These are phyloP conservation scores for Argya squamiceps DNA, from an alignment of 2,797 vertebrate genomes.

Conservation along the genomic window DNA sequence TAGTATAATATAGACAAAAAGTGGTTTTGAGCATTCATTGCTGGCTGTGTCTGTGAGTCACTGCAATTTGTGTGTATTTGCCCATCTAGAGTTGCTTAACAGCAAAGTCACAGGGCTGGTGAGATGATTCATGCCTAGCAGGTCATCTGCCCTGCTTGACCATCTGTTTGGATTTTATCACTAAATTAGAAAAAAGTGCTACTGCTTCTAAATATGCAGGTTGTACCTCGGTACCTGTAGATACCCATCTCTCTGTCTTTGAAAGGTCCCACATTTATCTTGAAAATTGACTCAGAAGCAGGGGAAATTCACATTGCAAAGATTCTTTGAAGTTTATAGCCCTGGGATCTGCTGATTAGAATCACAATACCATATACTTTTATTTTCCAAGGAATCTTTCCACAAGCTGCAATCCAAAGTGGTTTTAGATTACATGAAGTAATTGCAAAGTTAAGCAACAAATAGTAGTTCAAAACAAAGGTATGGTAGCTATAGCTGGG, in stretches of 20 bases:
- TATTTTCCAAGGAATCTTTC: conserved; percentile 20
- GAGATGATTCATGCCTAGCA: neutral
- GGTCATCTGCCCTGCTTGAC: neutral
- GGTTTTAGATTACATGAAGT: conserved; percentile 8
- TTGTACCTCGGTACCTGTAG: neutral
- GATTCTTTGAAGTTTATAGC: conserved; percentile 45
- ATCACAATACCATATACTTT: conserved; percentile 13
- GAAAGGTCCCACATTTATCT: conserved; percentile 22
- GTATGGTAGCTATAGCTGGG: neutral
- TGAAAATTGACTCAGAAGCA: neutral
- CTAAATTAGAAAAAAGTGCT: neutral
- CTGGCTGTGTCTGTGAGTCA: neutral
- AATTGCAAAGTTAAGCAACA: conserved; percentile 34
- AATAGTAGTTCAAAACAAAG: neutral
- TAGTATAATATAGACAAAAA: neutral
- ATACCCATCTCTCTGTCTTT: conserved; percentile 6
- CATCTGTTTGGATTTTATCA: conserved; percentile 34
- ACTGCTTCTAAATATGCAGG: neutral
- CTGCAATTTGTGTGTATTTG: neutral
- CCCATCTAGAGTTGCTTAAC: neutral
- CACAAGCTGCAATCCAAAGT: neutral
- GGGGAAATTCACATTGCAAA: conserved; percentile 39
- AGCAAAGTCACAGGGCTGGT: neutral
- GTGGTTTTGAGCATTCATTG: neutral
- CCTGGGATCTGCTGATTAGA: conserved; percentile 37